Evolutionary conservation across 2,113 vertebrate genomes (phyloP).

Genomic region (Neogale vison): DNA sequence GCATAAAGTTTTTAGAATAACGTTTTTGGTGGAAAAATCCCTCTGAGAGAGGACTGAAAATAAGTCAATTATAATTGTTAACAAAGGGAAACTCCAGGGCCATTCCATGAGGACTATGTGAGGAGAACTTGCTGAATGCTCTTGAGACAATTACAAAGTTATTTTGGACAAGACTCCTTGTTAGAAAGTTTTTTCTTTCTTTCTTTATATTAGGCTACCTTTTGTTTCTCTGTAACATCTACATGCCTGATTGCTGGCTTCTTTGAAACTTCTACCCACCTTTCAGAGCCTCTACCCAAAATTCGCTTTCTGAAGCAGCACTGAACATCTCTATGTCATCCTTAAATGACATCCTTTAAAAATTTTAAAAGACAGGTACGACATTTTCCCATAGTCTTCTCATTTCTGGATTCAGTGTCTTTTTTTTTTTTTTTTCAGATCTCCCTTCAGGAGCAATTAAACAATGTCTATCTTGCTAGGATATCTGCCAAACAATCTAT

Average conservation of each 20-base stretch:
- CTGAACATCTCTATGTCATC: background rate
- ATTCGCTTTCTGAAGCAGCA: background rate
- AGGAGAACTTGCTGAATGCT: background rate
- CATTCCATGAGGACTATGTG: background rate
- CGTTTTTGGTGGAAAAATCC: slow-evolving; percentile 11
- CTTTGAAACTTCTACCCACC: background rate
- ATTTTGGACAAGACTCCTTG: slow-evolving; percentile 5
- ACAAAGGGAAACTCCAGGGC: slow-evolving; percentile 11
- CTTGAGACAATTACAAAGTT: slow-evolving; percentile 23
- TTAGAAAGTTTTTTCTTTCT: background rate
- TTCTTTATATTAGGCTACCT: background rate
- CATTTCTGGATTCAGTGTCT: background rate
- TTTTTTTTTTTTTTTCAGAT: background rate
- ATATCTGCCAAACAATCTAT: background rate
- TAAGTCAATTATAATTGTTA: slow-evolving; percentile 58
- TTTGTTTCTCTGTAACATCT: background rate
- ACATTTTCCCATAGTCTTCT: background rate
- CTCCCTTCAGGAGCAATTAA: background rate
- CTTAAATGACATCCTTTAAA: background rate
- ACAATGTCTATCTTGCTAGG: background rate
- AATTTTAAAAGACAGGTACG: background rate
- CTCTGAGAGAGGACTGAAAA: slow-evolving; percentile 31
- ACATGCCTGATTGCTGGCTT: background rate
- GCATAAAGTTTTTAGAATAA: slow-evolving; percentile 1
- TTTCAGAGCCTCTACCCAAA: background rate